A percentile compares a stretch with the other conserved stretches of the same genome.
Evolutionary conservation across 2,797 vertebrate genomes (phyloP).

Genomic region (Takifugu ocellatus): DNA sequence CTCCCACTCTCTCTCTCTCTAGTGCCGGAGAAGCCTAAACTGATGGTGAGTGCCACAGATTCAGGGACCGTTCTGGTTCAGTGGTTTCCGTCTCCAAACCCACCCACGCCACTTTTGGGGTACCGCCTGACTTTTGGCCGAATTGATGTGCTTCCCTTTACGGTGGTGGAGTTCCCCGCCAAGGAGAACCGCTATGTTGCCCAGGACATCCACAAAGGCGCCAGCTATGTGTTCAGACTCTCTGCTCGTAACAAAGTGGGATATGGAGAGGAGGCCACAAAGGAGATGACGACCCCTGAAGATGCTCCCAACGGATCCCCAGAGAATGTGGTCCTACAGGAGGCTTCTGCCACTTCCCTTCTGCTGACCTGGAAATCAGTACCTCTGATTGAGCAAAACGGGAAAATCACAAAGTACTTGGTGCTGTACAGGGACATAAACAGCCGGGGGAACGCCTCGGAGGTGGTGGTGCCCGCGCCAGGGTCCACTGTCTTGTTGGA

Average conservation of each 20-base stretch:
- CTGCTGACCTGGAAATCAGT: constrained; percentile 86
- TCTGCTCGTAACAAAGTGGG: constrained; percentile 93
- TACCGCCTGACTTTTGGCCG: constrained; percentile 92
- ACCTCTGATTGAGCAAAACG: constrained; percentile 86
- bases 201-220: constrained; percentile 88
- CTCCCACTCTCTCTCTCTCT: constrained; percentile 42
- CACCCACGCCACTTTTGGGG: constrained; percentile 86
- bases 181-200: constrained; percentile 87
- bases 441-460: constrained; percentile 84
- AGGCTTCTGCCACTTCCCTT: constrained; percentile 80
- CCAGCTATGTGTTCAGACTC: constrained; percentile 88
- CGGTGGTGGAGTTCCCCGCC: constrained; percentile 85
- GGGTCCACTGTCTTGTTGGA: constrained; percentile 83
- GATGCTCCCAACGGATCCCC: constrained; percentile 85
- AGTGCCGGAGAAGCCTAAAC: constrained; percentile 91
- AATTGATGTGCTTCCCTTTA: constrained; percentile 81
- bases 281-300: constrained; percentile 87
- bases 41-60: constrained; percentile 85
- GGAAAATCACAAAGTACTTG: constrained; percentile 85
- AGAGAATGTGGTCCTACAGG: constrained; percentile 81
- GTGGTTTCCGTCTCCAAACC: constrained; percentile 87
- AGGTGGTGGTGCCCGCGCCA: constrained; percentile 81
- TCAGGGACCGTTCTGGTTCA: constrained; percentile 87
- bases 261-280: constrained; percentile 88
- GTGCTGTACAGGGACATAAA: constrained; percentile 91